Evolutionary conservation across 2,113 vertebrate species (phyloP), one percentile per base, ranked within the genome.

Genomic region (Mirounga angustirostris): DNA sequence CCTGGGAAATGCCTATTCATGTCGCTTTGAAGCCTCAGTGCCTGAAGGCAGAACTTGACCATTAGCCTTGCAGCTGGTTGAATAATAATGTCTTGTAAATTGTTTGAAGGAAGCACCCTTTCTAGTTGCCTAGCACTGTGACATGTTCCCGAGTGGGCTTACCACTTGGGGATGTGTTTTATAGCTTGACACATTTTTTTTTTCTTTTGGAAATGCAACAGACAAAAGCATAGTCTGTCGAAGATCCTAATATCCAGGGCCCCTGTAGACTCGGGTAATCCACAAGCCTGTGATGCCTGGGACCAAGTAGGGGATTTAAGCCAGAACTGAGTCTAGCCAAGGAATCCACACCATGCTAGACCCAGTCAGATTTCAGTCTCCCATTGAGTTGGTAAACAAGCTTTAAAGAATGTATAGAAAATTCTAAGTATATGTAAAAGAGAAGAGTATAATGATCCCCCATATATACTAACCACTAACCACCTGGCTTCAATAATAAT

Each of bases 1-100:
- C 88, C 56, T 69, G 81, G 96, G 92, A 97, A 97, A 91, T 80
- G 97, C 88, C 91, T 95, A 67, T 95, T 97, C 76, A 80, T 73
- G 56, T 81, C 2, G 7, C 78, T 11, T 43, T 96, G 95, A 96
- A 89, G 63, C 90, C 79, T 92, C 69, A 36, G 63, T 86, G 95
- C 96, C 94, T 50, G 59, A 67, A 96, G 94, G 96, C 96, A 87
- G 91, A 85, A 93, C 33, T 88, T 91, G 90, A 83, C 96, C 90
- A 2, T 92, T 91, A 83, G 91, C 89, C 59, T 95, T 88, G 92
- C 84, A 95, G 89, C 94, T 83, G 73, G 85, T 71, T 97, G 97
- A 94, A 96, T 97, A 73, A 79, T 97, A 97, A 97, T 97, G 97
- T 91, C 96, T 96, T 94, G 65, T 91, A 82, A 97, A 94, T 90